phyloP scores from a whole-genome alignment of 2,888 invertebrate genomes.

The Schizaphis graminum region DNA sequence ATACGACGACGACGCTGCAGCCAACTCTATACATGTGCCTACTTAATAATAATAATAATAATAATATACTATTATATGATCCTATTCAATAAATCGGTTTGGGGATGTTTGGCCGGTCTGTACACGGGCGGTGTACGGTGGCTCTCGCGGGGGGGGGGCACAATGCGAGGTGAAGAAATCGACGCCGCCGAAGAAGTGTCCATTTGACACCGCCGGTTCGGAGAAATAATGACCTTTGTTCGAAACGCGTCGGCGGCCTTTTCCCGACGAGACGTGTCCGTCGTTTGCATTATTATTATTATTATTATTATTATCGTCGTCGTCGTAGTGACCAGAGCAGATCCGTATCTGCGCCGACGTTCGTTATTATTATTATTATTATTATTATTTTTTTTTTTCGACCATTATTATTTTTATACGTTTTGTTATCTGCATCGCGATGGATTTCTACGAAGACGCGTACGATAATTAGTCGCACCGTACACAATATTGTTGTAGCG shows the following conservation, averaged over 20 bases:
- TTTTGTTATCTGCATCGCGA: background rate
- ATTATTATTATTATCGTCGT: background rate
- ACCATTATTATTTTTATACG: background rate
- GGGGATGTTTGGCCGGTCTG: background rate
- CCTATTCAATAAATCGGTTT: constrained; percentile 5
- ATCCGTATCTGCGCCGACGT: background rate
- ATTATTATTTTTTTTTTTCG: background rate
- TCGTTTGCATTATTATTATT: background rate
- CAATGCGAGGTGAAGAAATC: constrained; percentile 49
- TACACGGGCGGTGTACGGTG: too few species aligned
- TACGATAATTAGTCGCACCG: background rate
- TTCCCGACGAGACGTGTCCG: background rate
- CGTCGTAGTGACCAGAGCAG: background rate
- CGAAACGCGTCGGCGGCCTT: background rate
- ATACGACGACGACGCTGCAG: background rate
- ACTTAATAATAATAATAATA: background rate
- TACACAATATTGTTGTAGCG: background rate
- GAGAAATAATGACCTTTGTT: constrained; percentile 17
- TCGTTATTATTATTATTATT: background rate
- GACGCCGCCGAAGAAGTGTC: constrained; percentile 35
- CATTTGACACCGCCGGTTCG: constrained; percentile 54
- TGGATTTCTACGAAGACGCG: background rate
- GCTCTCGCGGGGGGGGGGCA: background rate
- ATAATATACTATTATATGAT: background rate
- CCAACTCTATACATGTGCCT: background rate